phyloP scores from a whole-genome alignment of 2,113 vertebrate genomes.

The Phainopepla nitens region DNA sequence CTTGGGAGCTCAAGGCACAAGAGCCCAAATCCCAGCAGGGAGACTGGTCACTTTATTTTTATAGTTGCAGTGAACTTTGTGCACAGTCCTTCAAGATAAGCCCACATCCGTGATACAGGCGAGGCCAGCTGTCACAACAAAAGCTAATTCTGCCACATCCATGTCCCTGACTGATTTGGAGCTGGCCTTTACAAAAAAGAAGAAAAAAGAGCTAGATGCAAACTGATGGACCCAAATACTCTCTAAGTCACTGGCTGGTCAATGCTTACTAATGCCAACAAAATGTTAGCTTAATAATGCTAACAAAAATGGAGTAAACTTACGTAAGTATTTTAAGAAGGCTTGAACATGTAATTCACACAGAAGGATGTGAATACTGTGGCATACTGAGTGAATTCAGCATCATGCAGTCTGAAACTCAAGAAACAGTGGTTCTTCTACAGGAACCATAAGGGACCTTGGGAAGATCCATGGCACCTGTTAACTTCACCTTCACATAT shows the following conservation, averaged over 20 bases:
- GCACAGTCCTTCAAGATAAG: neutral
- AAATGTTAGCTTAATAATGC: neutral
- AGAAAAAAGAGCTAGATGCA: neutral
- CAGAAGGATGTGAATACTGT: neutral
- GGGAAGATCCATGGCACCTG: neutral
- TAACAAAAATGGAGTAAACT: neutral
- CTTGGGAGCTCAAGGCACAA: neutral
- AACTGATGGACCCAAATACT: neutral
- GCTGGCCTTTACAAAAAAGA: neutral
- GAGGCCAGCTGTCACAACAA: neutral
- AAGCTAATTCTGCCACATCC: neutral
- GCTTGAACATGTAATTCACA: neutral
- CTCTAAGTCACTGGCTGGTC: neutral
- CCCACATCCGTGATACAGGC: neutral
- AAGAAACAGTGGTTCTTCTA: neutral
- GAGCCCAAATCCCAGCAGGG: neutral
- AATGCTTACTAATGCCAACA: neutral
- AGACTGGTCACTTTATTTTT: neutral
- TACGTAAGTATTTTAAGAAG: neutral
- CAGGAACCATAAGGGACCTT: neutral
- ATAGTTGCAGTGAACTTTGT: neutral
- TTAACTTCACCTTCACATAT: neutral
- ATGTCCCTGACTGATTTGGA: neutral
- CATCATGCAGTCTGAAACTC: neutral
- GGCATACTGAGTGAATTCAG: neutral